Conservation (phyloP, 2,797 vertebrate genomes). For the Phrynocephalus forsythii region DNA sequence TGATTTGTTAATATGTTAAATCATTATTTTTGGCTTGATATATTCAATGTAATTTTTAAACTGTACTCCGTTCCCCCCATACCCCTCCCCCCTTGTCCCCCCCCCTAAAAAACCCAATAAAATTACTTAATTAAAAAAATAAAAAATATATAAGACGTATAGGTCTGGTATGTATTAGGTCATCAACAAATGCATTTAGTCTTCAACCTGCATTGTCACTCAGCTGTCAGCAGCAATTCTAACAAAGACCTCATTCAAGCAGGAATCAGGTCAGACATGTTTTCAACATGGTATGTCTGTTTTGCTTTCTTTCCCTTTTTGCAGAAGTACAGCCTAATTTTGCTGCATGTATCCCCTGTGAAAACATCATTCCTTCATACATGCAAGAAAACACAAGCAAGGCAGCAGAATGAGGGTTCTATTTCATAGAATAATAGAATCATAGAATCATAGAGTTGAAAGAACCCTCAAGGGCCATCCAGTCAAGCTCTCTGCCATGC, state of each 20-base stretch:
- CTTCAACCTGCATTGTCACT: not conserved
- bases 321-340: not conserved
- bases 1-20: too few relatives aligned
- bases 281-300: not conserved
- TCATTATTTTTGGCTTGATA: too few relatives aligned
- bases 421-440: not conserved
- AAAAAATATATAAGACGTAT: too few relatives aligned
- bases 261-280: not conserved
- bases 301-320: not conserved
- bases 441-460: too few relatives aligned
- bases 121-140: too few relatives aligned
- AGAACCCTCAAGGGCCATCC: too few relatives aligned
- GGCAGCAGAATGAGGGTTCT: not conserved
- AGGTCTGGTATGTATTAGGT: too few relatives aligned
- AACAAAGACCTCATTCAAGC: not conserved
- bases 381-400: not conserved
- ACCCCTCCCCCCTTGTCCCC: too few relatives aligned
- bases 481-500: too few relatives aligned
- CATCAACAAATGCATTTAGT: not conserved
- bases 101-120: too few relatives aligned
- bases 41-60: too few relatives aligned
- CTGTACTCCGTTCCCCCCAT: too few relatives aligned
- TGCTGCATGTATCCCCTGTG: not conserved
- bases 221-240: not conserved
- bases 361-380: not conserved